Evolutionary conservation across 2,113 vertebrate species (phyloP).

Genomic region (Melanostigma gelatinosum): DNA sequence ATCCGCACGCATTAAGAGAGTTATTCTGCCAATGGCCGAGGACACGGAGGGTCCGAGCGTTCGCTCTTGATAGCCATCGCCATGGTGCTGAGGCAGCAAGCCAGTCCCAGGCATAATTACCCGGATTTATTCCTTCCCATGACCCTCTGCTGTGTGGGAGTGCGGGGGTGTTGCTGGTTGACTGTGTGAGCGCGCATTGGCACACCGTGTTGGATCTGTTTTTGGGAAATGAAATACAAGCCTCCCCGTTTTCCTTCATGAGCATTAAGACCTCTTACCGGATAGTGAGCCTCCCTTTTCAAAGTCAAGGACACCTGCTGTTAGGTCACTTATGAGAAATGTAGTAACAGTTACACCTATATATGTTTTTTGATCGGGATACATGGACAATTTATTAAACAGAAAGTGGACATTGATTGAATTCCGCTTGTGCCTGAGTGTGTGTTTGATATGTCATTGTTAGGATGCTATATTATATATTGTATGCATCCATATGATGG

Average conservation of each 20-base stretch:
- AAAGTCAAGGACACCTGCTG: conserved; percentile 21
- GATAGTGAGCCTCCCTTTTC: conserved; percentile 3
- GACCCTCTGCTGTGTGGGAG: conserved; percentile 65
- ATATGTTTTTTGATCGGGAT: neutral
- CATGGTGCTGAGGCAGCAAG: conserved; percentile 65
- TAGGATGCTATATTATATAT: conserved; percentile 10
- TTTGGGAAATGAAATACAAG: conserved; percentile 45
- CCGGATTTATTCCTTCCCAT: conserved; percentile 75
- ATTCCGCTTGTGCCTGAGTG: conserved; percentile 11
- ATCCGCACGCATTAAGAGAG: conserved; percentile 94
- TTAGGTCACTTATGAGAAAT: conserved; percentile 1
- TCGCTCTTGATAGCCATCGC: conserved; percentile 59
- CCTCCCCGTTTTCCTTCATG: conserved; percentile 42
- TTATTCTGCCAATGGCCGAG: conserved; percentile 85
- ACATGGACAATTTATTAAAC: neutral
- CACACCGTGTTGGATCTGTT: conserved; percentile 42
- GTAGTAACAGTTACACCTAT: neutral
- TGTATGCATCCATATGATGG: conserved; percentile 6
- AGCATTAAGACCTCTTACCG: conserved; percentile 35
- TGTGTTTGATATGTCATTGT: conserved; percentile 38
- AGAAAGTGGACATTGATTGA: neutral
- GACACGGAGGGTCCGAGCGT: conserved; percentile 44
- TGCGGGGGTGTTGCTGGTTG: conserved; percentile 49
- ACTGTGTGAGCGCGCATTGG: conserved; percentile 66
- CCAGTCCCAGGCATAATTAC: conserved; percentile 75